Evolutionary conservation across 2,888 invertebrate genomes (phyloP).

Genomic region (Leptinotarsa haldemani): DNA sequence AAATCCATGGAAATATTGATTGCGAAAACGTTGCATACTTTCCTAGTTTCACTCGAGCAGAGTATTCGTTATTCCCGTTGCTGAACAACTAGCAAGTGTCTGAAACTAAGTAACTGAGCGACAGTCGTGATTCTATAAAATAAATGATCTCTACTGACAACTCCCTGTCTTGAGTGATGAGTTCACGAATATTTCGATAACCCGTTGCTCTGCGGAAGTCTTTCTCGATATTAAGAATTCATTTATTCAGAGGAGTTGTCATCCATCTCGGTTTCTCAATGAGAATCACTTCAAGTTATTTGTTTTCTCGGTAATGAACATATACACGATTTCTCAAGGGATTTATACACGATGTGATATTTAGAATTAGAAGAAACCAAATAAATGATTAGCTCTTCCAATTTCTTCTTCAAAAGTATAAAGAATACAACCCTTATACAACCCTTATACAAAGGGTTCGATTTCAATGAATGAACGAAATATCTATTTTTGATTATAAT

Average conservation of each 20-base stretch:
- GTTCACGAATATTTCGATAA: conserved; percentile 50
- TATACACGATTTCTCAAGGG: no score
- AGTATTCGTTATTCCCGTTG: conserved; percentile 50
- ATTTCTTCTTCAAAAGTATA: no score
- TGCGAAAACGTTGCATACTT: neutral
- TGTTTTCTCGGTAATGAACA: no score
- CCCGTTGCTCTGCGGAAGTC: conserved; percentile 32
- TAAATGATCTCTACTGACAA: conserved; percentile 62
- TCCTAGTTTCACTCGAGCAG: conserved; percentile 14
- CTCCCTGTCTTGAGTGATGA: conserved; percentile 54
- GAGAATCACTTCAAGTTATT: conserved; percentile 10
- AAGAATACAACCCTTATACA: no score
- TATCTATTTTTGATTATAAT: no score
- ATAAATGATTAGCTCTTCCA: no score
- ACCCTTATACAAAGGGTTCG: no score
- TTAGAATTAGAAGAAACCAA: no score
- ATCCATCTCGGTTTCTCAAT: conserved; percentile 21
- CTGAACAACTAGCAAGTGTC: conserved; percentile 65
- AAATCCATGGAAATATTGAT: no score
- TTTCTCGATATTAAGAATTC: conserved; percentile 32
- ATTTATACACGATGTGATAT: no score
- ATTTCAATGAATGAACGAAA: no score
- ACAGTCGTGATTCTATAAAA: conserved; percentile 65
- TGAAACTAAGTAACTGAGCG: conserved; percentile 64
- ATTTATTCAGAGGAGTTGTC: conserved; percentile 30